Conservation (phyloP, 2,888 invertebrate genomes). For the Lepidochitona cinerea region DNA sequence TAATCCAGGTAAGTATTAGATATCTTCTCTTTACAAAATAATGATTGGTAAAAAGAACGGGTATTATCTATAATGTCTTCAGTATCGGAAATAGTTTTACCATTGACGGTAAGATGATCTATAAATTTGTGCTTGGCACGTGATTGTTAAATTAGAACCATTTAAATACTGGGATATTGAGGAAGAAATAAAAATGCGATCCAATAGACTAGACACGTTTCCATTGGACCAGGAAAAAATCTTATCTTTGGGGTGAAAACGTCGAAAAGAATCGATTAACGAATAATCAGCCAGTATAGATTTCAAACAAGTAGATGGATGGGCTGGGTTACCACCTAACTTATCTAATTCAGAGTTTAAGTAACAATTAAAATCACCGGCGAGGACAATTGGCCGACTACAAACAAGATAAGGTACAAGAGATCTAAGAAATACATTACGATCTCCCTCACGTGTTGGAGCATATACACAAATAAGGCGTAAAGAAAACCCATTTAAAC, state of each 20-base stretch:
- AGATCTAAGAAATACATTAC: not conserved
- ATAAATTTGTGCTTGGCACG: not conserved
- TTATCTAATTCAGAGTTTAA: not conserved
- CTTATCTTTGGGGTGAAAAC: not conserved
- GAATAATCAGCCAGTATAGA: too few species aligned
- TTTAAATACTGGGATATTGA: not conserved
- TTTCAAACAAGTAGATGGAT: too few species aligned
- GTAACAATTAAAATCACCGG: slow-evolving; percentile 13
- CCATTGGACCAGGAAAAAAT: not conserved
- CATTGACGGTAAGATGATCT: not conserved
- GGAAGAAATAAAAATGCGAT: slow-evolving; percentile 10
- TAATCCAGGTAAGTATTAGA: not conserved
- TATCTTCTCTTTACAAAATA: slow-evolving; percentile 6
- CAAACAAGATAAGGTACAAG: not conserved
- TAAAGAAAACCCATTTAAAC: not conserved
- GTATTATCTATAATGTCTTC: not conserved
- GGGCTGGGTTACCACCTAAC: not conserved
- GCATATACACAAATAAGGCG: slow-evolving; percentile 8
- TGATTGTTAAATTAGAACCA: not conserved
- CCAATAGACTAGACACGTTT: not conserved
- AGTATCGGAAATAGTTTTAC: not conserved
- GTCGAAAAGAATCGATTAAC: slow-evolving; percentile 2
- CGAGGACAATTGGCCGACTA: not conserved
- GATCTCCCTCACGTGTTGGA: not conserved
- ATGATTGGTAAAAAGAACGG: not conserved